Evolutionary conservation across 2,113 vertebrate species (phyloP).

Genomic region (Heterochromis multidens): DNA sequence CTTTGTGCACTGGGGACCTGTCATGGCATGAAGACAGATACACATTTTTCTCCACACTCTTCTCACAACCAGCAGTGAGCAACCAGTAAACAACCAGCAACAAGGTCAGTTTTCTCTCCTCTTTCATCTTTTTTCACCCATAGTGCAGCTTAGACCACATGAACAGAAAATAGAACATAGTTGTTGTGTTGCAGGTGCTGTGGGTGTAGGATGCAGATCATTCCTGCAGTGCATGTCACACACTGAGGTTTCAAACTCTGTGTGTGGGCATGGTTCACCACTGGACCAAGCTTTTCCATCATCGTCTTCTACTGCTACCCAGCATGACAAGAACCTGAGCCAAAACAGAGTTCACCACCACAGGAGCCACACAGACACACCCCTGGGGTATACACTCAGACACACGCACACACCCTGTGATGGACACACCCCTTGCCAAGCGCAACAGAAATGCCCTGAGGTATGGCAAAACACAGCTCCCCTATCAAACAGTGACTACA

Average conservation of each 20-base stretch:
- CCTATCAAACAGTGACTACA: background rate
- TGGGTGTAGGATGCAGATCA: slow-evolving; percentile 31
- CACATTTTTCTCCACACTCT: background rate
- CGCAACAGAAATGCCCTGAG: slow-evolving; percentile 22
- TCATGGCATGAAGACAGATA: background rate
- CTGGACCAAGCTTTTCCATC: background rate
- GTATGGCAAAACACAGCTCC: slow-evolving; percentile 14
- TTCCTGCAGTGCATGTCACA: slow-evolving; percentile 53
- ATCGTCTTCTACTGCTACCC: background rate
- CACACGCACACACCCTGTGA: slow-evolving; percentile 11
- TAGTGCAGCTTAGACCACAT: background rate
- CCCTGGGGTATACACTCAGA: slow-evolving; percentile 15
- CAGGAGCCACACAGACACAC: slow-evolving; percentile 49
- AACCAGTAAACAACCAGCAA: background rate
- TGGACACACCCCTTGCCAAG: slow-evolving; percentile 31
- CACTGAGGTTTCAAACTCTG: slow-evolving; percentile 2
- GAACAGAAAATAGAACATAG: background rate
- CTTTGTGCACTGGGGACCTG: background rate
- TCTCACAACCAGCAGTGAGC: too few species aligned
- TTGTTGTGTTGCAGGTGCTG: slow-evolving; percentile 47
- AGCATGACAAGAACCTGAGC: background rate
- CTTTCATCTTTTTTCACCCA: background rate
- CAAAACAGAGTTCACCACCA: slow-evolving; percentile 22
- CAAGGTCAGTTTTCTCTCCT: background rate
- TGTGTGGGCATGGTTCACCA: slow-evolving; percentile 27